These are phyloP conservation scores for Sebastiscus tertius DNA, from an alignment of 2,797 vertebrate species.

Conservation along the genomic window DNA sequence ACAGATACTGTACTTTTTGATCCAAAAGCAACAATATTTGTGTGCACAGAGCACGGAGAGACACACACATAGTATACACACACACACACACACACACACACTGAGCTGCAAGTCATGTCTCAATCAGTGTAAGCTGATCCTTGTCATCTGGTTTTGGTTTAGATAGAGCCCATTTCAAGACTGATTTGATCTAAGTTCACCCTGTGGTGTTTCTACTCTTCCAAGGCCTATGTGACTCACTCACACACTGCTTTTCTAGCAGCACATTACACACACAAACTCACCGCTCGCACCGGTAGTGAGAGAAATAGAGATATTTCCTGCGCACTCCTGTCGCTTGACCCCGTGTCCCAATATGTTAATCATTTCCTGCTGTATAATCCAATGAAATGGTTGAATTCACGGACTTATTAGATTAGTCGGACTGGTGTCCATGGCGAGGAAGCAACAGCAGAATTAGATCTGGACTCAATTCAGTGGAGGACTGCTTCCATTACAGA, in stretches of 20 bases:
- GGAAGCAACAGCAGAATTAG: conserved; percentile 32
- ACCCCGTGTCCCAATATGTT: conserved; percentile 66
- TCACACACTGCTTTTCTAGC: conserved; percentile 38
- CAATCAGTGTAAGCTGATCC: conserved; percentile 67
- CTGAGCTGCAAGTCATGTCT: conserved; percentile 49
- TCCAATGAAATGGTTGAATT: conserved; percentile 74
- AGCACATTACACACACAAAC: conserved; percentile 24
- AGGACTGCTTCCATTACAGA: conserved; percentile 15
- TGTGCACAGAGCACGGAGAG: neutral
- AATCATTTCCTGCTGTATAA: conserved; percentile 76
- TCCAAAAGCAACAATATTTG: conserved; percentile 43
- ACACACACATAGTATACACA: conserved; percentile 1
- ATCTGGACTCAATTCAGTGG: conserved; percentile 28
- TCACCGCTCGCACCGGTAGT: conserved; percentile 21
- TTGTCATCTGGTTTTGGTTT: conserved; percentile 76
- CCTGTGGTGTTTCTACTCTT: conserved; percentile 62
- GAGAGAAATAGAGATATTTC: conserved; percentile 53
- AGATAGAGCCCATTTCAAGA: conserved; percentile 54
- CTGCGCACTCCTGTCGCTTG: conserved; percentile 55
- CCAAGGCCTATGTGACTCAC: conserved; percentile 35
- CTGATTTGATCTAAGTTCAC: conserved; percentile 69
- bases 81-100: conserved; percentile 18
- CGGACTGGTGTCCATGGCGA: conserved; percentile 27
- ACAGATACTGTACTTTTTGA: neutral
- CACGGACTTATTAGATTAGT: conserved; percentile 70